Evolutionary conservation across 2,113 vertebrate species (phyloP).

Genomic region (Scolopax mira): DNA sequence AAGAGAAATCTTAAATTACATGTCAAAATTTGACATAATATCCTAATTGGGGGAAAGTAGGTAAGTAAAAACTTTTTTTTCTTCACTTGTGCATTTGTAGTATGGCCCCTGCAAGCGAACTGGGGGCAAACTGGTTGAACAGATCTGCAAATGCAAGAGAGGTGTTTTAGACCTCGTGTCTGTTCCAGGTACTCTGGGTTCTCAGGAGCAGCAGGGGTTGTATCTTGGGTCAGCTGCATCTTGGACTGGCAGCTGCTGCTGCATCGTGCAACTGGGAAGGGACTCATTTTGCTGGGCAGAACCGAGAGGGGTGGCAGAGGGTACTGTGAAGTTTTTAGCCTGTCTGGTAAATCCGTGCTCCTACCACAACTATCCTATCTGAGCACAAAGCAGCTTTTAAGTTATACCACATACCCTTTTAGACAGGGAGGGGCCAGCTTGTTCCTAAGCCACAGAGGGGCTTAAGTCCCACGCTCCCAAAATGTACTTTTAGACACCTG

Average conservation of each 20-base stretch:
- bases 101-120: background rate
- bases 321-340: background rate
- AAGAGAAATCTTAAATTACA: background rate
- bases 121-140: background rate
- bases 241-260: background rate
- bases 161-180: rapidly evolving
- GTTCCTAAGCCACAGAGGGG: background rate
- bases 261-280: rapidly evolving
- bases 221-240: too few species aligned
- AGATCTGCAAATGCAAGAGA: background rate
- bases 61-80: slow-evolving; percentile 65
- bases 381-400: background rate
- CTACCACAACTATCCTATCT: background rate
- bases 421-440: background rate
- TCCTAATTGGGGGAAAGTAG: slow-evolving; percentile 2
- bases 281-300: background rate
- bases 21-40: background rate
- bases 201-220: background rate
- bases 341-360: background rate
- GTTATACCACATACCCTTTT: background rate
- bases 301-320: background rate
- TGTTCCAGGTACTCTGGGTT: background rate
- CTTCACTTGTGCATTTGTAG: background rate
- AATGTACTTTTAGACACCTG: background rate
- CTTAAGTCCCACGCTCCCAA: background rate